A percentile compares a stretch with the other conserved stretches of the same genome.
Conservation (phyloP, 2,113 vertebrate species). For the Onychostruthus taczanowskii region DNA sequence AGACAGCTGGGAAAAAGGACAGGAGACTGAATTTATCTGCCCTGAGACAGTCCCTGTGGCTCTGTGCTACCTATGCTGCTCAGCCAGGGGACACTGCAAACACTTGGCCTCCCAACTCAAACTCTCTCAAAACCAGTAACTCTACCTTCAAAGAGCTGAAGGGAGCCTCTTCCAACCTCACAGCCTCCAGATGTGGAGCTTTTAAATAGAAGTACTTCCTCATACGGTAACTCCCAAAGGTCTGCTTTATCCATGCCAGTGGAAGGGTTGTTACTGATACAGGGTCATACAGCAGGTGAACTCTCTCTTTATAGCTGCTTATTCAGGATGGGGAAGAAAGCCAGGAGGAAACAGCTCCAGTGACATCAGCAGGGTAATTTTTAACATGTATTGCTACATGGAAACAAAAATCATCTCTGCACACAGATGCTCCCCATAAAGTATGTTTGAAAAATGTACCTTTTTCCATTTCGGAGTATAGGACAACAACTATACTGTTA, state of each 20-base stretch:
- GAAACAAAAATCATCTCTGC: neutral
- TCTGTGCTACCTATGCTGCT: neutral
- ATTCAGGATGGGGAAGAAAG: neutral
- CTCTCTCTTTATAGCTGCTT: neutral
- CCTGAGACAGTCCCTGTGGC: neutral
- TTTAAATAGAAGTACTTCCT: neutral
- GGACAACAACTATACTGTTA: neutral
- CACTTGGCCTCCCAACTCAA: neutral
- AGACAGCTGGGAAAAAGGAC: neutral
- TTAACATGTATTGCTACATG: neutral
- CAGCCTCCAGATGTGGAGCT: neutral
- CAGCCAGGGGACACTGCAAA: neutral
- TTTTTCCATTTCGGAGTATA: neutral
- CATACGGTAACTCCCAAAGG: neutral
- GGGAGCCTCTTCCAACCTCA: neutral
- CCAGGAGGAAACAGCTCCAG: neutral
- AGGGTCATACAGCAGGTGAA: neutral
- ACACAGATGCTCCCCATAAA: neutral
- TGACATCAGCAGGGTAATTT: neutral
- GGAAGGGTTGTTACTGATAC: neutral
- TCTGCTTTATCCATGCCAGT: neutral
- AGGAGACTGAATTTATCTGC: neutral
- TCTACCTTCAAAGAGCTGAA: neutral
- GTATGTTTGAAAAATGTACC: fast-evolving
- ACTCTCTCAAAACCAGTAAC: neutral